Base-by-base conservation (phyloP, 2,888 invertebrate genomes). In the Apoderus coryli region DNA sequence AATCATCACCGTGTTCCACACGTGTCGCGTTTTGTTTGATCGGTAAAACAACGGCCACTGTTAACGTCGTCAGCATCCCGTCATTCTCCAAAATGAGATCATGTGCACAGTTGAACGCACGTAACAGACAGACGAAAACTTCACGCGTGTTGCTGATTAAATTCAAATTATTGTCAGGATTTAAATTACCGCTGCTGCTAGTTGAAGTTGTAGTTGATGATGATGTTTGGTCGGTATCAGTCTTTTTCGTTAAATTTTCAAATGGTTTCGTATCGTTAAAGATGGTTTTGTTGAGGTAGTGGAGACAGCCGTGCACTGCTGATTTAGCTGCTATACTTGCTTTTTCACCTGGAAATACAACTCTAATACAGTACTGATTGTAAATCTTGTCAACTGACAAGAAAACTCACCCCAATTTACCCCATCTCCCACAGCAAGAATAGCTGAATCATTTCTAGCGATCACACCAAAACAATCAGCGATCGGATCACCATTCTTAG, bases 401-500 rank as follows among this genome's bases (percentile, higher is more conserved):
- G n/a, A 7, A 19, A 19, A 6, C 49, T 52, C 49, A 56, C 88
- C 88, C 88, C 88, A 89, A 59, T 89, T 88, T 2, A 88, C 88
- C 13, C 88, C 88, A 60, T 88, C 88, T 3, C 86, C 88, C 33
- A 89, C 65, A 9, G 79, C 77, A 54, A 88, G 61, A 33, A 85
- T 65, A 10, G 78, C 76, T 37, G 73, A 77, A 59, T 85, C 78
- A n/a, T 64, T 64, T 28, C 73, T 60, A 3, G 70, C 67, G 19
- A 73, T 75, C 36, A 88, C 62, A 2, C 78, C 86, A 59, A 80
- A 88, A 44, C 84, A 80, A 59, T 88, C 88, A 10, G 88, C 88
- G 39, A 88, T 79, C 1, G 88, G 88, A 54, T 78, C 78, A 2
- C 85, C 85, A 61, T 72, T 68, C 42, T 54, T 54, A 41, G 64